Evolutionary conservation across 2,797 vertebrate genomes (phyloP).

Genomic region (Mycteria americana): DNA sequence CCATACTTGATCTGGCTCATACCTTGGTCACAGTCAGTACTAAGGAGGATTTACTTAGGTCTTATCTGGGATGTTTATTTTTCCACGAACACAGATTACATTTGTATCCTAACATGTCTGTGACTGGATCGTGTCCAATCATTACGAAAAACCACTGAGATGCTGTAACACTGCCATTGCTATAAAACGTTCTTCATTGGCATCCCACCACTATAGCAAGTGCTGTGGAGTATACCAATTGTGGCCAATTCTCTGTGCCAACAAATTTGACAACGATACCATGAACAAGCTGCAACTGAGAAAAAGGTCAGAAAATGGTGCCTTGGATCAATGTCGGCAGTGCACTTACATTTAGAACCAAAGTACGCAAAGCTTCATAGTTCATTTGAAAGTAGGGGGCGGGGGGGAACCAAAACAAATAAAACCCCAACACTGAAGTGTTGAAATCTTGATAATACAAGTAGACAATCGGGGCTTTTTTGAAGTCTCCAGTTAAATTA

Average conservation of each 20-base stretch:
- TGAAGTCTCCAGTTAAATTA: not conserved
- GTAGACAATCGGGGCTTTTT: not conserved
- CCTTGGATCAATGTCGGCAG: not conserved
- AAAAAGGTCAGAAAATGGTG: not conserved
- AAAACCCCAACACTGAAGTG: accelerated
- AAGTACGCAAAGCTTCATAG: slow-evolving; percentile 14
- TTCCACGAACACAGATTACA: not conserved
- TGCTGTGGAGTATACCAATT: not conserved
- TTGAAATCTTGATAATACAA: not conserved
- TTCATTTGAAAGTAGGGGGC: not conserved
- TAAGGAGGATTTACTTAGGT: not conserved
- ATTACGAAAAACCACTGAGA: not conserved
- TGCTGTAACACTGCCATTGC: not conserved
- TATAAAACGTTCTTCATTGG: not conserved
- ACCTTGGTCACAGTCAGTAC: not conserved
- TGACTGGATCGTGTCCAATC: not conserved
- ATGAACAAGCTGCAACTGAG: not conserved
- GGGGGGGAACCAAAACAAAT: not conserved
- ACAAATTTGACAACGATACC: not conserved
- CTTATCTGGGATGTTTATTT: not conserved
- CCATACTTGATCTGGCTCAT: not conserved
- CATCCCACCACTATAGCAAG: not conserved
- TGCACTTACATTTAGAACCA: not conserved
- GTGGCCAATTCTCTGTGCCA: not conserved
- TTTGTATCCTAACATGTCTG: not conserved